Percentiles rank a stretch among this genome's conserved stretches.
Evolutionary conservation across 2,888 invertebrate genomes (phyloP).

Genomic region (Papilio protenor): DNA sequence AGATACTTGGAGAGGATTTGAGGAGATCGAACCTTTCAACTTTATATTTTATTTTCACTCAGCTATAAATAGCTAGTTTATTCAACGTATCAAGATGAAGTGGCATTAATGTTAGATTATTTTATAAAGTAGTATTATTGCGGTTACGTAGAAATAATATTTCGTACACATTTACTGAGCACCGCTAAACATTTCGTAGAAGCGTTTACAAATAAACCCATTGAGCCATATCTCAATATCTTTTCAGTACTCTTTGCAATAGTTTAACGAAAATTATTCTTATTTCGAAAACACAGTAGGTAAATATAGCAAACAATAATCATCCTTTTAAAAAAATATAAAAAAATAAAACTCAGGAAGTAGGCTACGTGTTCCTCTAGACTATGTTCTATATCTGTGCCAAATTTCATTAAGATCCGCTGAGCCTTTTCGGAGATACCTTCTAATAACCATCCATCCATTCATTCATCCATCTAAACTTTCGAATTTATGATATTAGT

Average conservation of each 20-base stretch:
- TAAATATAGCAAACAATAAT: no score
- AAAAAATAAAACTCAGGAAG: no score
- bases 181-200: neutral
- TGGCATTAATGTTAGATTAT: conserved; percentile 12
- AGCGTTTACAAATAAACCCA: neutral
- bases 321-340: no score
- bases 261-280: neutral
- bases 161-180: neutral
- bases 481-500: no score
- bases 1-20: conserved; percentile 25
- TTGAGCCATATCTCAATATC: neutral
- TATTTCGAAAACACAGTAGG: no score
- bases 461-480: no score
- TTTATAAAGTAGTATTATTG: conserved; percentile 10
- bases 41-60: conserved; percentile 33
- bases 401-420: no score
- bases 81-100: conserved; percentile 25
- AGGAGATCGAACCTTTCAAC: conserved; percentile 21
- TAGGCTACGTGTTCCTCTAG: no score
- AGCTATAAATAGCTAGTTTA: conserved; percentile 29
- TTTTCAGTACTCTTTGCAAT: neutral
- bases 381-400: no score
- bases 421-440: no score
- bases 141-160: conserved; percentile 3
- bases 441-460: no score